phyloP scores from a whole-genome alignment of 2,113 vertebrate genomes.

The Coracopsis vasa region DNA sequence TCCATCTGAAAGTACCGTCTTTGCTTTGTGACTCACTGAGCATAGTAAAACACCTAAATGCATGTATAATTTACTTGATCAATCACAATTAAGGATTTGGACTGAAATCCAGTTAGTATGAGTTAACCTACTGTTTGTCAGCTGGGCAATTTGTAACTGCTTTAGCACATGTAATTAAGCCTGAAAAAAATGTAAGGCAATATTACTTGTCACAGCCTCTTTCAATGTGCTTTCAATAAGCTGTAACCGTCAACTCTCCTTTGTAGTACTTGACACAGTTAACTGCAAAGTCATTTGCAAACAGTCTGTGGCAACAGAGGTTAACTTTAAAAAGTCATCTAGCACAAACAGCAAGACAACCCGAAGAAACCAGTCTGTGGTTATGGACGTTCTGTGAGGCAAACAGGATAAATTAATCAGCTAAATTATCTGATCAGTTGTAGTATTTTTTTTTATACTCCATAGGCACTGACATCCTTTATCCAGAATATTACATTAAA shows the following conservation, averaged over 20 bases:
- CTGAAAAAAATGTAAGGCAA: background rate
- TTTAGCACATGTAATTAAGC: conserved; percentile 15
- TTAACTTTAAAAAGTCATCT: background rate
- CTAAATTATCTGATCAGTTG: background rate
- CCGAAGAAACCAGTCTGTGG: background rate
- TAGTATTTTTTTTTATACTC: background rate
- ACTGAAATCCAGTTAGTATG: conserved; percentile 3
- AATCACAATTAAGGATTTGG: conserved; percentile 13
- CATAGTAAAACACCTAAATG: conserved; percentile 3
- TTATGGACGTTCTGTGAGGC: background rate
- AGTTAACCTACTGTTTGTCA: background rate
- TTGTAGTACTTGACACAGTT: background rate
- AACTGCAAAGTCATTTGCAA: background rate
- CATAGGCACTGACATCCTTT: background rate
- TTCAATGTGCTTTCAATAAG: background rate
- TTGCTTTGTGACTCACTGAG: background rate
- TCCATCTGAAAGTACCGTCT: background rate
- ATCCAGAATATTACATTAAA: background rate
- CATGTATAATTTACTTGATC: background rate
- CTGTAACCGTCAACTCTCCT: background rate
- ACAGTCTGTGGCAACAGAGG: background rate
- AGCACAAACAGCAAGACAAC: background rate
- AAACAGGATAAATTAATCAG: background rate
- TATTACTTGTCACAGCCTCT: background rate
- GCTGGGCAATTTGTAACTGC: background rate